These are phyloP conservation scores for Formica exsecta DNA, from an alignment of 1,140 invertebrate genomes.

Conservation along the genomic window DNA sequence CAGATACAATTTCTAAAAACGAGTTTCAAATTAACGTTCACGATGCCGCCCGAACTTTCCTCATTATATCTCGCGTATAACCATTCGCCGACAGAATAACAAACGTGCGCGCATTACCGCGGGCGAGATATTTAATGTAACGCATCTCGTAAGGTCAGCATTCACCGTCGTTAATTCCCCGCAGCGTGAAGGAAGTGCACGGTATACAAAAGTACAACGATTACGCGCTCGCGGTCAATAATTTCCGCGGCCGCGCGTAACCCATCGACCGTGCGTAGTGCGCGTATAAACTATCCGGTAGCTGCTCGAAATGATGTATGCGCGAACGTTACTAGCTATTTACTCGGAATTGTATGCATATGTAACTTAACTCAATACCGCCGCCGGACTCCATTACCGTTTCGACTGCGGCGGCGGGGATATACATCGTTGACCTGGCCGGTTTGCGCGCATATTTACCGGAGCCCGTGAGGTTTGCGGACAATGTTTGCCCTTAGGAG, in stretches of 20 bases:
- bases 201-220: constrained; percentile 37
- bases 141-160: constrained; percentile 34
- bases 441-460: constrained; percentile 62
- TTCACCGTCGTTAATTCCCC: constrained; percentile 47
- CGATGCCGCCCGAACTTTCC: constrained; percentile 3
- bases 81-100: background rate
- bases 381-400: constrained; percentile 62
- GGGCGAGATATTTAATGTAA: constrained; percentile 34
- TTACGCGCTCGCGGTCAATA: constrained; percentile 50
- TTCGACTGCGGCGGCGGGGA: constrained; percentile 49
- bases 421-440: constrained; percentile 58
- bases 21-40: background rate
- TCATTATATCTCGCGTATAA: constrained; percentile 12
- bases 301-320: constrained; percentile 62
- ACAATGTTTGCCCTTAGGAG: constrained; percentile 54
- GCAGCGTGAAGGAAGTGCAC: background rate
- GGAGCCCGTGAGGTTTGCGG: constrained; percentile 55
- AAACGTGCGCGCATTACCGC: background rate
- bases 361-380: constrained; percentile 65
- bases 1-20: background rate
- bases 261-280: constrained; percentile 4
- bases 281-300: constrained; percentile 49
- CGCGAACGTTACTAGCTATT: constrained; percentile 63
- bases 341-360: constrained; percentile 63
- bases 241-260: constrained; percentile 35